phyloP scores from a whole-genome alignment of 2,113 vertebrate species.

The Falco punctatus region DNA sequence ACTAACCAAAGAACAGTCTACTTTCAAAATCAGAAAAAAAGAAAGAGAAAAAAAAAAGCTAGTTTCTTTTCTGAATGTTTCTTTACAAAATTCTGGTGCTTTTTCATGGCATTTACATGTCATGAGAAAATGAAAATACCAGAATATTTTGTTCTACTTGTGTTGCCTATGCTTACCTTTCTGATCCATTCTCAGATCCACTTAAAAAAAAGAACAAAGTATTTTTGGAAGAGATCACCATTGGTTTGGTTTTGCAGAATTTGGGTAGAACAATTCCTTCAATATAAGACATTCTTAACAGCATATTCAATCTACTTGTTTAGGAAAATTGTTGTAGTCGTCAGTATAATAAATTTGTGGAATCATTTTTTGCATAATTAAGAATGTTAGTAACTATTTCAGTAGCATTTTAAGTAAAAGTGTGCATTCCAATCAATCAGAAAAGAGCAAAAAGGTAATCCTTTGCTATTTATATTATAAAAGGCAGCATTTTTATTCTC shows the following conservation, averaged over 20 bases:
- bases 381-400: not conserved
- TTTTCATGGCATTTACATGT: not conserved
- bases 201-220: not conserved
- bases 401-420: not conserved
- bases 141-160: not conserved
- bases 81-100: not conserved
- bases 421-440: not conserved
- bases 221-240: not conserved
- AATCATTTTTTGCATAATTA: not conserved
- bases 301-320: not conserved
- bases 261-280: not conserved
- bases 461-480: not conserved
- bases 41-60: no score
- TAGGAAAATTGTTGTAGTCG: not conserved
- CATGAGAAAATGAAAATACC: not conserved
- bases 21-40: not conserved
- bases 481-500: not conserved
- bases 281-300: not conserved
- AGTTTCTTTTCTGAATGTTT: not conserved
- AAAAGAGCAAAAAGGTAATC: not conserved
- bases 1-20: not conserved
- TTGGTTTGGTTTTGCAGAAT: not conserved
- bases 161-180: not conserved
- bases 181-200: accelerated
- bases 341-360: not conserved